Evolutionary conservation across 1,140 invertebrate genomes (phyloP), one percentile per base, ranked within the genome.

Genomic region (Neodiprion fabricii): DNA sequence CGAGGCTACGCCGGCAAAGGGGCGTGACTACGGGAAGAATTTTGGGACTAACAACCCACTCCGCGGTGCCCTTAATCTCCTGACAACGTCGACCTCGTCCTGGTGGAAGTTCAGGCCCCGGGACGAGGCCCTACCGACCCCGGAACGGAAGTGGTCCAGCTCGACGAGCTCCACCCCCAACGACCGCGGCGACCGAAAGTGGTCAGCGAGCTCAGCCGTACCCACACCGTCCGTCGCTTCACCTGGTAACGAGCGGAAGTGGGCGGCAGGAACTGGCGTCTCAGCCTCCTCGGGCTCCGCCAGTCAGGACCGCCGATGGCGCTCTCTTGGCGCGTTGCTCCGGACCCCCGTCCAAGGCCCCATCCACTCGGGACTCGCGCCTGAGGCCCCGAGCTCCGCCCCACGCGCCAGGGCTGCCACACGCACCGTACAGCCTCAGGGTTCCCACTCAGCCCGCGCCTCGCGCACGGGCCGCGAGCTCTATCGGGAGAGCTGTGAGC

Each of bases 311-410:
- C 79, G 89, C 17, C 85, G 87, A 72, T 90, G 89, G 89, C 80
- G 89, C 5, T 89, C 89, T 11, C 80, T 90, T 1, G 89, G 89
- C 1, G 89, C 89, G 5, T 78, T 90, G n/a, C 79, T 90, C 2
- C 80, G 87, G 11, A 85, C 87, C 9, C 87, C 87, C 0, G 80
- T 79, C 3, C 5, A 68, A 47, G 40, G 70, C 65, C 48, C 71
- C 47, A 0, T 66, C 53, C 28, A 50, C 78, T 1, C 79, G 74
- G 23, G 72, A 70, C 3, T 74, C 61, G 66, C 73, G 7, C 21
- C 68, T 28, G 47, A 40, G 28, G 28, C 28, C 28, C 68, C 61
- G 68, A 76, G 48, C 73, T 70, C 28, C 70, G 73, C 1, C 74
- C 72, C 9, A 74, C 78, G 1, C 12, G n/a, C 50, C 7, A 77